phyloP scores from a whole-genome alignment of 2,797 vertebrate genomes.

The Hemitrygon akajei region DNA sequence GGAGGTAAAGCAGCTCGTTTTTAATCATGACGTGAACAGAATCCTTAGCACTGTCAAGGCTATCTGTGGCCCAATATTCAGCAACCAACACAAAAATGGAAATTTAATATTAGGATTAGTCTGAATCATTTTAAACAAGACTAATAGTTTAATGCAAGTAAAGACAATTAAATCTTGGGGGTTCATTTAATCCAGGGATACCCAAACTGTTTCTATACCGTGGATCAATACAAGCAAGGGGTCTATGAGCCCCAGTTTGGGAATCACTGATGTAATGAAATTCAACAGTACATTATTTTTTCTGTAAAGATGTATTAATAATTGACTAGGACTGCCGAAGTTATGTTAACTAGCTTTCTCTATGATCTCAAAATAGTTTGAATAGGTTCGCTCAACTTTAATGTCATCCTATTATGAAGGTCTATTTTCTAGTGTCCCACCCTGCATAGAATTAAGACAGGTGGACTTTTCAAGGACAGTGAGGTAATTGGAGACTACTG shows the following conservation, averaged over 20 bases:
- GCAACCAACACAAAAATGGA: background rate
- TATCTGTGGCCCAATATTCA: no score
- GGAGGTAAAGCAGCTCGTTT: no score
- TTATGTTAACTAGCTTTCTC: slow-evolving; percentile 71
- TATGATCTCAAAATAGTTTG: slow-evolving; percentile 85
- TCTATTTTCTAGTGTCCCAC: slow-evolving; percentile 43
- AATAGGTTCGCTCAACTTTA: slow-evolving; percentile 89
- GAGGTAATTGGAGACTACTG: no score
- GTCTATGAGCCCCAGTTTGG: no score
- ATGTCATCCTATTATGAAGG: slow-evolving; percentile 62
- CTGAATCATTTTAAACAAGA: background rate
- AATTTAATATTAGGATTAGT: background rate
- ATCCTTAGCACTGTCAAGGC: no score
- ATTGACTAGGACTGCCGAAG: background rate
- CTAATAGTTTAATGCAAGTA: background rate
- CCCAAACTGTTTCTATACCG: no score
- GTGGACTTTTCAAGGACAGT: no score
- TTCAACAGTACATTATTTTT: background rate
- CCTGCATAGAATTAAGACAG: no score
- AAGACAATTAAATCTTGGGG: background rate
- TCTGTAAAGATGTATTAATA: background rate
- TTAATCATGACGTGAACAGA: no score
- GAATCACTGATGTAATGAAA: background rate
- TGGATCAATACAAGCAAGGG: no score
- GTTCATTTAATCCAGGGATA: no score